Base-by-base conservation (phyloP, 2,113 vertebrate species). In the Triplophysa tibetana region DNA sequence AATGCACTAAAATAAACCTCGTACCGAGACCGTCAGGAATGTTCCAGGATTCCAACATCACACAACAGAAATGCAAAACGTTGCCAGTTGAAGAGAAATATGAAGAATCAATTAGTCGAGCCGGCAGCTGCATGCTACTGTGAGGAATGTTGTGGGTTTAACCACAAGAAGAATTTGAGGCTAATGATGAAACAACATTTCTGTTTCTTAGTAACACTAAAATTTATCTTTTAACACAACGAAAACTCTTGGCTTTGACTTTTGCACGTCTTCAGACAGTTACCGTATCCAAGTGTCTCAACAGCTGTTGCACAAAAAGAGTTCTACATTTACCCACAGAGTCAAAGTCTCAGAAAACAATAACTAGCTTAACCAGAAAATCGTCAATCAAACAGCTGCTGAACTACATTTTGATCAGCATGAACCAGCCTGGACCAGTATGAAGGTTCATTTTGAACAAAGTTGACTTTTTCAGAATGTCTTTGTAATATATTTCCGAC, bases 131-230 rank as follows among this genome's bases (percentile, higher is more conserved):
- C 58, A 6, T n/a, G 72, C 13, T 14, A 12, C 26, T 73, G 7
- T n/a, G 33, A 54, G 62, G 68, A 78, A 82, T 82, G 69, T 33
- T 66, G n/a, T 81, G 74, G 67, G 83, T 79, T 88, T 64, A 75
- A 69, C 64, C 79, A 60, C 38, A 41, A n/a, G 0, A 52, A 84
- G 86, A 89, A 88, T 91, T 82, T 80, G 75, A 23, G 85, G 21
- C 43, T 67, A 8, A 6, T 6, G 4, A 33, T 33, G 70, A 77
- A 70, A 72, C 48, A 77, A 64, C 26, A 50, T 1, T 12, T 3
- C 65, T 56, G 54, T 61, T 43, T 68, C 48, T 23, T 26, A 50
- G 23, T 3, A 52, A 29, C 29, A 67, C 45, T 54, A 2, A 58
- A 41, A 73, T 58, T 1, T 0, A 60, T 41, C 29, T 41, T 38